Percentiles rank a stretch among this genome's conserved stretches.
phyloP scores from a whole-genome alignment of 2,113 vertebrate genomes.

The Ameiurus melas region DNA sequence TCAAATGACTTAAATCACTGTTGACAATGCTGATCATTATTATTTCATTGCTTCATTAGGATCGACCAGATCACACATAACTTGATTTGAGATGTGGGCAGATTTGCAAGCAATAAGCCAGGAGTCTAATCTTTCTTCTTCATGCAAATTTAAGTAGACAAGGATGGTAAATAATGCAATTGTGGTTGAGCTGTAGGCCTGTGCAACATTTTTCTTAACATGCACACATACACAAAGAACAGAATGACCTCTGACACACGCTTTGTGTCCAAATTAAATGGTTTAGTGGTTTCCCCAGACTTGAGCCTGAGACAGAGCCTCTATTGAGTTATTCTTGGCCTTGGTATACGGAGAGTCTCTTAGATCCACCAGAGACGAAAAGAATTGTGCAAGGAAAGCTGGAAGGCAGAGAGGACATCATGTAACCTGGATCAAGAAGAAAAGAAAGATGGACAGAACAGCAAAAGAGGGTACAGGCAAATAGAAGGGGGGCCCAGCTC shows the following conservation, averaged over 20 bases:
- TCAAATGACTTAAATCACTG: conserved; percentile 25
- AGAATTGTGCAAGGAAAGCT: conserved; percentile 31
- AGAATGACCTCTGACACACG: conserved; percentile 47
- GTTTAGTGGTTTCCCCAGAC: conserved; percentile 48
- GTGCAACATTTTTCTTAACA: conserved; percentile 20
- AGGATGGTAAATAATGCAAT: conserved; percentile 21
- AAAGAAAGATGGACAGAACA: background rate
- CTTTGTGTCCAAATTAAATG: conserved; percentile 47
- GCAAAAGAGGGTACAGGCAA: background rate
- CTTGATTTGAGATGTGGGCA: conserved; percentile 30
- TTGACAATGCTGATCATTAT: background rate
- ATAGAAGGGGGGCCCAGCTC: background rate
- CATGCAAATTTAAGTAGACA: conserved; percentile 38
- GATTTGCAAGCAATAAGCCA: conserved; percentile 29
- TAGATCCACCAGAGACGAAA: conserved; percentile 41
- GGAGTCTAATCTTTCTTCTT: conserved; percentile 25
- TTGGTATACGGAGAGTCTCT: conserved; percentile 39
- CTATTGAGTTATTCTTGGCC: conserved; percentile 55
- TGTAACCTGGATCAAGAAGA: conserved; percentile 4
- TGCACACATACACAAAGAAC: conserved; percentile 45
- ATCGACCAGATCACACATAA: conserved; percentile 11
- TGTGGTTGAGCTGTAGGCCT: background rate
- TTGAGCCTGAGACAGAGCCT: conserved; percentile 45
- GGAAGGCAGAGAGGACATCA: conserved; percentile 20
- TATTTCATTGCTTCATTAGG: conserved; percentile 21